A percentile compares a stretch with the other conserved stretches of the same genome.
These are phyloP conservation scores for Triplophysa tibetana DNA, from an alignment of 2,113 vertebrate species.

Conservation along the genomic window DNA sequence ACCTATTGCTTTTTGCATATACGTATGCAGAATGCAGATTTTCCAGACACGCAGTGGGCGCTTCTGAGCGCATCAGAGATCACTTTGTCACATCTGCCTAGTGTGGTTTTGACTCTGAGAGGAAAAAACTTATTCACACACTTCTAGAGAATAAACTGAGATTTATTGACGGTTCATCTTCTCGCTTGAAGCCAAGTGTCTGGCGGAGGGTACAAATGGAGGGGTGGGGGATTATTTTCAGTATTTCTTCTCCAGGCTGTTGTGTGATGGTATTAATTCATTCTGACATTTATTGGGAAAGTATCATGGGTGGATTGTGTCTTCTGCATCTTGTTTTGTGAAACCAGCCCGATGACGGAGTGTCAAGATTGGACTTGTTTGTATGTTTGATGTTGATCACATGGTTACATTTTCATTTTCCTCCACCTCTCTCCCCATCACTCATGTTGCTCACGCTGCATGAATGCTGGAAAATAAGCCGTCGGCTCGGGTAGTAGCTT, in stretches of 20 bases:
- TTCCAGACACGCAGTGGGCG: no score
- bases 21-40: no score
- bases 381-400: constrained; percentile 5
- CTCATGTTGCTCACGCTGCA: not conserved
- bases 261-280: constrained; percentile 20
- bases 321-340: not conserved
- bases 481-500: not conserved
- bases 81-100: not conserved
- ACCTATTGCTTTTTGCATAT: no score
- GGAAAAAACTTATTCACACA: constrained; percentile 26
- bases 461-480: constrained; percentile 2
- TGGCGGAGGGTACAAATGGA: not conserved
- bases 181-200: constrained; percentile 6
- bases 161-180: constrained; percentile 36
- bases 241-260: not conserved
- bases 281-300: constrained; percentile 16
- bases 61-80: not conserved
- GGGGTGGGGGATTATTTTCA: constrained; percentile 9
- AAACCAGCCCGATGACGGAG: not conserved
- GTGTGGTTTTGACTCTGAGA: not conserved
- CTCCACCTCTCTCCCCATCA: not conserved
- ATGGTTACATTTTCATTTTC: not conserved
- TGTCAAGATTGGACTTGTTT: not conserved
- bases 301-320: not conserved
- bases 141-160: constrained; percentile 22